Conservation (phyloP, 2,113 vertebrate species). For the Desmodus rotundus region DNA sequence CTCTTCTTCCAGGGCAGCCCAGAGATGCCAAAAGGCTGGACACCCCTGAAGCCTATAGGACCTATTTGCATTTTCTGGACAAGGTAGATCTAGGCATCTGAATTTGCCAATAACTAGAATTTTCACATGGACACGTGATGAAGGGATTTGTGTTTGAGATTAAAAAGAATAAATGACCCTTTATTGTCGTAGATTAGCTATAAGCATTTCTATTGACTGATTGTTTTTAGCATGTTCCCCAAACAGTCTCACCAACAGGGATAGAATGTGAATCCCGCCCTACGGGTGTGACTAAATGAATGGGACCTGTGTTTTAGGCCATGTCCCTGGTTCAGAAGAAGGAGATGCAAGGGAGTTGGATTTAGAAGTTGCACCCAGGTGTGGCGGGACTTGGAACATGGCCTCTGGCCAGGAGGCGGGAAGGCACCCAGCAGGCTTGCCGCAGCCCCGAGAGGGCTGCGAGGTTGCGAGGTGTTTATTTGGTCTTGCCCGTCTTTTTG, state of each 20-base stretch:
- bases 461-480: neutral
- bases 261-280: neutral
- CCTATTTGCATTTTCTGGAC: slow-evolving; percentile 10
- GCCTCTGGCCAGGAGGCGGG: neutral
- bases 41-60: neutral
- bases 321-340: neutral
- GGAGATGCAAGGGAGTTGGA: neutral
- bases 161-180: neutral
- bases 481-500: neutral
- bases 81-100: neutral
- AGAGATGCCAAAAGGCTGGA: no score
- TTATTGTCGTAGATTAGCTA: neutral
- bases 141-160: neutral
- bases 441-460: neutral
- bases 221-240: neutral
- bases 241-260: neutral
- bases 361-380: neutral
- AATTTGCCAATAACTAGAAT: neutral
- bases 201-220: neutral
- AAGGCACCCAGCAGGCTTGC: neutral
- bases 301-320: neutral
- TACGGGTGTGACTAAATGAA: neutral
- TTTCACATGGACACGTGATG: neutral
- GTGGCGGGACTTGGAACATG: fast-evolving
- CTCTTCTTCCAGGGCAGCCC: no score